Evolutionary conservation across 2,797 vertebrate genomes (phyloP), one percentile per base, ranked within the genome.

Genomic region (Nannoperca obscura): DNA sequence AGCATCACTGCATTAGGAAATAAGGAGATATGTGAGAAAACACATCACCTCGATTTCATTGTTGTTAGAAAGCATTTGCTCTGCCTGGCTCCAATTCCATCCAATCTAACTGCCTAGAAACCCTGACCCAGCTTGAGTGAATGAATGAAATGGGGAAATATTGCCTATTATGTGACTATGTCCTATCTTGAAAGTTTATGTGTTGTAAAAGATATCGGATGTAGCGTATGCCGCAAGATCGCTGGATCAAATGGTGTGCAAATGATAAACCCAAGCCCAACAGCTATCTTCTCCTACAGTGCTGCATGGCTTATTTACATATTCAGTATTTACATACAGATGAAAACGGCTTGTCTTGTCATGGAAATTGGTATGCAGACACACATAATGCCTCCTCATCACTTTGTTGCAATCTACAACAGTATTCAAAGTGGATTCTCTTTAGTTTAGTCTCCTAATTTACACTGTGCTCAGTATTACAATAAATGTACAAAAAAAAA

Each of bases 281-380:
- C 75, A 88, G 86, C 87, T 76, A 85, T 86, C 87, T 81, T 65
- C 61, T 82, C 71, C 72, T 81, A 72, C 36, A 1, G 42, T 76
- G 74, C 89, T 44, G 80, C 85, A 34, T 71, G 74, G 77, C 86
- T 83, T 92, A 95, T 95, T 93, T 92, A 91, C 94, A 93, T 92
- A 91, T 84, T 84, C 87, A 78, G 85, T 89, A 93, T 94, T 94
- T 87, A 91, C 93, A 93, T 93, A 92, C 83, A 92, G 92, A 95
- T 94, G 93, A 75, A 92, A 93, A 88, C 75, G 82, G 80, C 85
- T 86, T 76, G 86, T 90, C 86, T 90, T 86, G 81, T 91, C 84
- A 70, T 81, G 72, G 83, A 89, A 49, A 91, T 90, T 83, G 79
- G 76, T 84, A 87, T 91, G 90, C 91, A 88, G 82, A 90, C 73